phyloP scores from a whole-genome alignment of 2,888 invertebrate genomes.

The Megaustenia siamemsis region DNA sequence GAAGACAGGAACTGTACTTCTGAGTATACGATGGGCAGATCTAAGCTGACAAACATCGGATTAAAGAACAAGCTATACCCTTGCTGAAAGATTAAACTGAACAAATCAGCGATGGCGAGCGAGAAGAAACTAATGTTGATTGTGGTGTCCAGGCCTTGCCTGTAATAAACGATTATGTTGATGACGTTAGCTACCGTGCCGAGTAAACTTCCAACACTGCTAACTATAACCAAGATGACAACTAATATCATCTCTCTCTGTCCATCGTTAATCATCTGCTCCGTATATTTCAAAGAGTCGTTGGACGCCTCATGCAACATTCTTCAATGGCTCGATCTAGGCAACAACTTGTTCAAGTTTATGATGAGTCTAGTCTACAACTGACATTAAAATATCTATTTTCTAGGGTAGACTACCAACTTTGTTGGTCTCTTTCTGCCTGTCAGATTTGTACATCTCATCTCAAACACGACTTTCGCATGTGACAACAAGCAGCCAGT shows the following conservation, averaged over 20 bases:
- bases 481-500: no score
- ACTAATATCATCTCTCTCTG: neutral
- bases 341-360: no score
- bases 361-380: no score
- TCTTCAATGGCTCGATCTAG: no score
- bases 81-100: neutral
- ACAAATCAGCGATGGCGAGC: neutral
- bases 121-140: conserved; percentile 31
- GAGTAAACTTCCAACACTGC: neutral
- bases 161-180: neutral
- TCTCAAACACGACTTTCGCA: no score
- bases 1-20: neutral
- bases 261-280: neutral
- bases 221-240: neutral
- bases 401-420: no score
- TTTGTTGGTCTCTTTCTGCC: no score
- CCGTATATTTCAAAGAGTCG: no score
- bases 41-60: neutral
- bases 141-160: conserved; percentile 1
- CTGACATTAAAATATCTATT: no score
- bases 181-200: conserved; percentile 16
- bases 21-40: no score
- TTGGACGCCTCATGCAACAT: no score
- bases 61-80: neutral
- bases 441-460: no score